A percentile compares a stretch with the other conserved stretches of the same genome.
These are phyloP conservation scores for Halcyon badia DNA, from an alignment of 2,797 vertebrate species.

Conservation along the genomic window DNA sequence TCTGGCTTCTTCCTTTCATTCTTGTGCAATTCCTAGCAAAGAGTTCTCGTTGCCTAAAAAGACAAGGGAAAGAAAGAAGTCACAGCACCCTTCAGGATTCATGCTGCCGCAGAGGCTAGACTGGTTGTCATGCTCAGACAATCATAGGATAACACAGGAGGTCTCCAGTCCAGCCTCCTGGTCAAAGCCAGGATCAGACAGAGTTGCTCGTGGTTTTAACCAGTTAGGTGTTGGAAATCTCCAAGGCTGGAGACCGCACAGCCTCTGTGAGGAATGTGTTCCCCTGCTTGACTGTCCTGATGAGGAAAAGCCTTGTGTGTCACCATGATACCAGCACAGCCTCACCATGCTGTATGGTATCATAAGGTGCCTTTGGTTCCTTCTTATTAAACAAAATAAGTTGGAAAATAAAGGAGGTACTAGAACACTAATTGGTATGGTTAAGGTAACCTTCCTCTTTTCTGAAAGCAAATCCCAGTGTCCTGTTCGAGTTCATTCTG, in stretches of 20 bases:
- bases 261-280: background rate
- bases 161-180: background rate
- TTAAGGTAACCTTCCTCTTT: background rate
- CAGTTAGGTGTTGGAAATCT: background rate
- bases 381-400: background rate
- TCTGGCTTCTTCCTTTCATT: background rate
- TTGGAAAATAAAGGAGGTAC: background rate
- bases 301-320: background rate
- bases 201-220: background rate
- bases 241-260: background rate
- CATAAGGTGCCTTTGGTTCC: background rate
- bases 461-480: background rate
- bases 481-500: background rate
- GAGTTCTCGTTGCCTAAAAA: background rate
- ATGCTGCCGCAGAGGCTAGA: background rate
- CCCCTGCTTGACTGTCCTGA: background rate
- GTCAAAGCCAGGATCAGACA: background rate
- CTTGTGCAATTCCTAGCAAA: background rate
- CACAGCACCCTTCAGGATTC: background rate
- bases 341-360: background rate
- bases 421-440: background rate
- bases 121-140: background rate
- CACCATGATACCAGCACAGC: background rate
- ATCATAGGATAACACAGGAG: background rate
- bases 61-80: background rate